phyloP scores from a whole-genome alignment of 53 echinoderm and acorn worm genomes.

The Zoroaster sp. region DNA sequence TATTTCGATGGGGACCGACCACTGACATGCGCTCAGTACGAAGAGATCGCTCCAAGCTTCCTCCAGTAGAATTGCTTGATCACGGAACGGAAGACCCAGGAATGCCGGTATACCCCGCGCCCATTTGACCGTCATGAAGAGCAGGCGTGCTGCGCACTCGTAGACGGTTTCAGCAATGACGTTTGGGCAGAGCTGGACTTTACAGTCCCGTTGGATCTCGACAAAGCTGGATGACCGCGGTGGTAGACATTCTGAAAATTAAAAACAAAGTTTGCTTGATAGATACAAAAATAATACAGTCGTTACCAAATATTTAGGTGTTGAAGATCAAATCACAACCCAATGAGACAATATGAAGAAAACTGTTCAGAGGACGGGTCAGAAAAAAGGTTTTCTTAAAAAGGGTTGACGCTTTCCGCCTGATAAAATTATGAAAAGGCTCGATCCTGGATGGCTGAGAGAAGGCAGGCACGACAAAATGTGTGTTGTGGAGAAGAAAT shows the following conservation, averaged over 20 bases:
- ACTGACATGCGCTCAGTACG: conserved; percentile 83
- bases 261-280: background rate
- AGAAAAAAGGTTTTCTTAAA: too few relatives aligned
- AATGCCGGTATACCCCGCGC: conserved; percentile 91
- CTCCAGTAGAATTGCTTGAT: conserved; percentile 93
- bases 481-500: too few relatives aligned
- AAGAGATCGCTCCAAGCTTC: conserved; percentile 96
- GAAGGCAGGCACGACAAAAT: too few relatives aligned
- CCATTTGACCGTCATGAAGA: conserved; percentile 99
- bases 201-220: background rate
- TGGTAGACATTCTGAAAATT: background rate
- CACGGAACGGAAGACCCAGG: conserved; percentile 89
- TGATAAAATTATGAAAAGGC: too few relatives aligned
- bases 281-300: background rate
- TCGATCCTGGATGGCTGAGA: too few relatives aligned
- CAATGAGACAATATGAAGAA: too few relatives aligned
- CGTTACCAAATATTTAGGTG: too few relatives aligned
- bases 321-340: too few relatives aligned
- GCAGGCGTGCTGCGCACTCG: conserved; percentile 92
- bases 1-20: conserved; percentile 78
- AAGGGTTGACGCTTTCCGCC: too few relatives aligned
- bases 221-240: background rate
- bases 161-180: conserved; percentile 71
- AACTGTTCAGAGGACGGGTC: too few relatives aligned
- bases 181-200: background rate